Base-by-base conservation (phyloP, 2,797 vertebrate species). In the Bradypodion ventrale region DNA sequence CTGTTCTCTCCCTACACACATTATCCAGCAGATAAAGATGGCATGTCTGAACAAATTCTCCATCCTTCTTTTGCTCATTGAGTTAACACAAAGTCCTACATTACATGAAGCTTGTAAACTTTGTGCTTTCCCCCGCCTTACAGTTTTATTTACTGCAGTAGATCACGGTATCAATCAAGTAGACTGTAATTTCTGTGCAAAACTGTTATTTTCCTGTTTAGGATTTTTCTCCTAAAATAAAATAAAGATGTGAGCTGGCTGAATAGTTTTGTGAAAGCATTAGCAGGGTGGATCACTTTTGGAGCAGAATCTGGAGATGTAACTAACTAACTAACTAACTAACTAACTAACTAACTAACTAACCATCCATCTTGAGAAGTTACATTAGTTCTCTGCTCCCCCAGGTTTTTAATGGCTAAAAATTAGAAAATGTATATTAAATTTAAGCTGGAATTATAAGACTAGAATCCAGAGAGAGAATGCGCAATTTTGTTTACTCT, bases 11-110 rank as follows among this genome's bases (percentile, higher is more conserved):
- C 27, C 25, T 37, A 23, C 66, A 9, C 56, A 35, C 44, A 93
- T 88, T 96, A 96, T 96, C 92, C 94, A 95, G 88, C 88, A 93
- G 94, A 95, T 95, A 96, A 91, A 94, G 85, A 89, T 95, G 93
- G 93, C 91, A 83, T 91, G 93, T 92, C 92, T 83, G 83, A 91
- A 91, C 91, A 0, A 78, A 90, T 93, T 85, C 87, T 88, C 88
- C 84, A 77, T 70, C 90, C 90, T 90, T 70, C 29, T 68, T 89
- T 83, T 84, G 65, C 85, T 88, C 78, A 37, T 56, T 82, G 92
- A 13, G 44, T 70, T 88, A 82, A 52, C 65, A 68, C 35, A 72
- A 21, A 60, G 19, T 23, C 32, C 75, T 56, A 32, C 21, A 56
- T 62, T 86, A 69, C 86, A 15, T 87, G 74, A 46, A 81, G 72